Evolutionary conservation across 2,888 invertebrate species (phyloP).

Genomic region (Caenorhabditis becei): DNA sequence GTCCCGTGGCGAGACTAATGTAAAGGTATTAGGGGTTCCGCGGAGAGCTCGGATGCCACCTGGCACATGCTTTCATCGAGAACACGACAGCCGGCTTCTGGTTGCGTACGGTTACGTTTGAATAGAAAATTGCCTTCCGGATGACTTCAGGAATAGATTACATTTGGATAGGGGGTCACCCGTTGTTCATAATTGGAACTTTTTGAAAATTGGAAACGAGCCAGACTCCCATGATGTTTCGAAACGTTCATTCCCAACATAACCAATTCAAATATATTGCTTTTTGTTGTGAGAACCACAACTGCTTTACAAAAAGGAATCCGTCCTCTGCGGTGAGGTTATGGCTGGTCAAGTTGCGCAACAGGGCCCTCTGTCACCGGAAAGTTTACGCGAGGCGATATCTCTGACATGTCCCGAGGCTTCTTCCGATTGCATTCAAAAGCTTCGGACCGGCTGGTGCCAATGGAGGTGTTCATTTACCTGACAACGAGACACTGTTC

Average conservation of each 20-base stretch:
- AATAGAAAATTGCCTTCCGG: background rate
- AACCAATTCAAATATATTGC: background rate
- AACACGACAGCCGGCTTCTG: constrained; percentile 50
- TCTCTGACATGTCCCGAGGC: background rate
- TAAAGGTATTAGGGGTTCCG: constrained; percentile 38
- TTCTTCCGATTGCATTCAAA: background rate
- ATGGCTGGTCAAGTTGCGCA: constrained; percentile 51
- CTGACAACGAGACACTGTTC: constrained; percentile 4
- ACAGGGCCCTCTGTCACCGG: constrained; percentile 34
- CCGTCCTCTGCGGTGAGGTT: constrained; percentile 13
- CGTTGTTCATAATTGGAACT: too few species aligned
- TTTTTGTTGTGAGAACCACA: constrained; percentile 23
- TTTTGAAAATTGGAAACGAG: too few species aligned
- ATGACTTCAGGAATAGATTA: too few species aligned
- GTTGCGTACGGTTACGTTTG: constrained; percentile 45
- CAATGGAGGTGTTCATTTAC: constrained; percentile 18
- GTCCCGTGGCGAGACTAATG: constrained; percentile 18
- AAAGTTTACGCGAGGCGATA: constrained; percentile 24
- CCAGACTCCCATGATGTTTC: too few species aligned
- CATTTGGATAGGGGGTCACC: too few species aligned
- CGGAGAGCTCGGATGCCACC: constrained; percentile 33
- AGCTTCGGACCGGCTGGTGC: background rate
- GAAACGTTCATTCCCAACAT: background rate
- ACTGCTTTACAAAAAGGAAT: constrained; percentile 39
- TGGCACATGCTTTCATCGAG: constrained; percentile 31